A percentile compares a stretch with the other conserved stretches of the same genome.
These are phyloP conservation scores for Hemiprocne comata DNA, from an alignment of 2,113 vertebrate genomes.

Conservation along the genomic window DNA sequence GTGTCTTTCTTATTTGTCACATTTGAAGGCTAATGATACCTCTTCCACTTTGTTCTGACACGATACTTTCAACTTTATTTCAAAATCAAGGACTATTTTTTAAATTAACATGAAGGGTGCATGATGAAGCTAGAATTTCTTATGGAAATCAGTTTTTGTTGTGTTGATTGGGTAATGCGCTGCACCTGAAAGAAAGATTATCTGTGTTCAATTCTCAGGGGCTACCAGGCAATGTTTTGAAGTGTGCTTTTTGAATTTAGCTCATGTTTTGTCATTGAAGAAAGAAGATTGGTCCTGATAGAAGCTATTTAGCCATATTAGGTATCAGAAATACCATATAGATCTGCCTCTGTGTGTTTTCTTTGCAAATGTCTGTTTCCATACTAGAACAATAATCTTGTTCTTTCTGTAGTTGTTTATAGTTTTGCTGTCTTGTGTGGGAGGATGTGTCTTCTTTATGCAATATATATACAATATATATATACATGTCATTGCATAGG, in stretches of 20 bases:
- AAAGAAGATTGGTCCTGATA: constrained; percentile 18
- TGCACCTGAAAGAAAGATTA: constrained; percentile 55
- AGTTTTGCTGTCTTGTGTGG: not conserved
- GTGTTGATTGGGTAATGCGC: constrained; percentile 54
- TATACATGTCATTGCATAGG: not conserved
- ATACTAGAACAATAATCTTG: not conserved
- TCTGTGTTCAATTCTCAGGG: constrained; percentile 33
- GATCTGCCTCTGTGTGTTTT: constrained; percentile 16
- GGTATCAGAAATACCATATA: not conserved
- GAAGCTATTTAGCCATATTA: constrained; percentile 22
- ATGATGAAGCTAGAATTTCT: constrained; percentile 64
- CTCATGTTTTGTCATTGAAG: constrained; percentile 45
- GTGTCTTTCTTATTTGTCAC: constrained; percentile 79
- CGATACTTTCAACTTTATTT: constrained; percentile 70
- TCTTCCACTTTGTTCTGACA: constrained; percentile 73
- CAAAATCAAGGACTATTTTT: constrained; percentile 66
- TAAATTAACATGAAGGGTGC: constrained; percentile 57
- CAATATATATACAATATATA: too few species aligned
- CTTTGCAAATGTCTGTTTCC: not conserved
- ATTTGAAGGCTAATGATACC: constrained; percentile 76
- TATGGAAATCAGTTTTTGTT: constrained; percentile 56
- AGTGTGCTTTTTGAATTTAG: constrained; percentile 43
- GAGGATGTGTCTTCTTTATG: not conserved
- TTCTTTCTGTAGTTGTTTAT: not conserved
- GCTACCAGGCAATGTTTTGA: constrained; percentile 52